Evolutionary conservation across 2,113 vertebrate species (phyloP).

Genomic region (Aspidoscelis tigris): DNA sequence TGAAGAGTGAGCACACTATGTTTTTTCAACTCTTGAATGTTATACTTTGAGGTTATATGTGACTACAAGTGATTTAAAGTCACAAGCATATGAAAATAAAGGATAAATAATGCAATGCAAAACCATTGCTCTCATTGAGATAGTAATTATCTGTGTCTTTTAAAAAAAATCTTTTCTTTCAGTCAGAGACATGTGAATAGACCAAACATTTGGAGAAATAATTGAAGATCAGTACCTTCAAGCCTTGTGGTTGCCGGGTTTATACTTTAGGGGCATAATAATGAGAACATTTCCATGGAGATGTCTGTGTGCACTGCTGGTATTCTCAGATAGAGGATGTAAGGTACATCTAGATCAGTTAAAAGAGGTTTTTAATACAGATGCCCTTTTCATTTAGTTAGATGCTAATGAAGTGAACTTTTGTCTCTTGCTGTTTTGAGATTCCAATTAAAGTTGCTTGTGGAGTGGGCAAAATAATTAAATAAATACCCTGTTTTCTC

Average conservation of each 20-base stretch:
- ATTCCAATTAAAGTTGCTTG: constrained; percentile 83
- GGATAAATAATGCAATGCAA: constrained; percentile 78
- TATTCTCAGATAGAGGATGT: constrained; percentile 57
- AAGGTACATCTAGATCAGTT: constrained; percentile 62
- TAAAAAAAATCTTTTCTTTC: constrained; percentile 74
- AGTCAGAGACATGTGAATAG: constrained; percentile 78
- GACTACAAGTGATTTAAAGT: constrained; percentile 75
- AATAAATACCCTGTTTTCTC: constrained; percentile 72
- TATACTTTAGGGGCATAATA: constrained; percentile 76
- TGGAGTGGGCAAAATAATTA: constrained; percentile 80
- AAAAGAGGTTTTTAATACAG: constrained; percentile 73
- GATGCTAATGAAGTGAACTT: constrained; percentile 75
- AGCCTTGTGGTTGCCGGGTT: constrained; percentile 78
- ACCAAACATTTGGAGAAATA: constrained; percentile 85
- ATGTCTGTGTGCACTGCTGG: constrained; percentile 72
- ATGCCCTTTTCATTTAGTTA: constrained; percentile 70
- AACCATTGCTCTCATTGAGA: constrained; percentile 75
- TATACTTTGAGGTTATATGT: constrained; percentile 65
- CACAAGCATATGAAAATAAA: constrained; percentile 76
- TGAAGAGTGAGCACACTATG: constrained; percentile 64
- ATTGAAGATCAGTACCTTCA: constrained; percentile 81
- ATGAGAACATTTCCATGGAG: constrained; percentile 77
- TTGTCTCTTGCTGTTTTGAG: constrained; percentile 75
- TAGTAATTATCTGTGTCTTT: constrained; percentile 75
- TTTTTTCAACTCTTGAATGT: constrained; percentile 71